phyloP scores from a whole-genome alignment of 2,888 invertebrate genomes.

The Netelia virgata region DNA sequence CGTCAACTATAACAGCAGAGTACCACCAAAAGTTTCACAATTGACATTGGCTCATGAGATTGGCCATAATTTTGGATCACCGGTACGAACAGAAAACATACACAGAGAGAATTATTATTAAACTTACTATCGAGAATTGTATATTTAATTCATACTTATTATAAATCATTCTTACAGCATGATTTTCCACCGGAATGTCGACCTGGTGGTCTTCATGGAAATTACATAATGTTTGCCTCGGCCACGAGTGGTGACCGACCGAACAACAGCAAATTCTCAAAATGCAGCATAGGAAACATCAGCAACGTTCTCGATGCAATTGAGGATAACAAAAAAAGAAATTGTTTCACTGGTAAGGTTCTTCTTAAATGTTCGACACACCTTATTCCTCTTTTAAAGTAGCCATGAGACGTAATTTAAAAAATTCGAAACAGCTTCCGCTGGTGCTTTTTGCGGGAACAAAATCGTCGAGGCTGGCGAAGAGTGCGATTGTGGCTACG shows the following conservation, averaged over 20 bases:
- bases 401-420: background rate
- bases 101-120: background rate
- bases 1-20: slow-evolving; percentile 98
- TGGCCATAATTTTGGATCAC: slow-evolving; percentile 99
- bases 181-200: slow-evolving; percentile 96
- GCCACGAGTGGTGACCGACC: slow-evolving; percentile 99
- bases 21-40: slow-evolving; percentile 99
- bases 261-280: slow-evolving; percentile 98
- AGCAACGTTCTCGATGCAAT: slow-evolving; percentile 97
- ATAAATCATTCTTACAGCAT: slow-evolving; percentile 88
- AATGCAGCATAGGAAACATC: slow-evolving; percentile 97
- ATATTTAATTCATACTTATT: background rate
- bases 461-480: slow-evolving; percentile 99
- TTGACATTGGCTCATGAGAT: slow-evolving; percentile 99
- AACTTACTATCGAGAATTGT: background rate
- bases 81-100: slow-evolving; percentile 88
- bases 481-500: slow-evolving; percentile 99
- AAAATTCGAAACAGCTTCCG: slow-evolving; percentile 87
- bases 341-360: slow-evolving; percentile 92
- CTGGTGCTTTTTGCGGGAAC: slow-evolving; percentile 99
- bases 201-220: slow-evolving; percentile 96
- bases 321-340: slow-evolving; percentile 94
- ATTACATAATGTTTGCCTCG: slow-evolving; percentile 99
- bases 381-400: slow-evolving; percentile 33
- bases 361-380: slow-evolving; percentile 35